phyloP scores from a whole-genome alignment of 2,888 invertebrate species.

The Lasioglossum leucozonium region DNA sequence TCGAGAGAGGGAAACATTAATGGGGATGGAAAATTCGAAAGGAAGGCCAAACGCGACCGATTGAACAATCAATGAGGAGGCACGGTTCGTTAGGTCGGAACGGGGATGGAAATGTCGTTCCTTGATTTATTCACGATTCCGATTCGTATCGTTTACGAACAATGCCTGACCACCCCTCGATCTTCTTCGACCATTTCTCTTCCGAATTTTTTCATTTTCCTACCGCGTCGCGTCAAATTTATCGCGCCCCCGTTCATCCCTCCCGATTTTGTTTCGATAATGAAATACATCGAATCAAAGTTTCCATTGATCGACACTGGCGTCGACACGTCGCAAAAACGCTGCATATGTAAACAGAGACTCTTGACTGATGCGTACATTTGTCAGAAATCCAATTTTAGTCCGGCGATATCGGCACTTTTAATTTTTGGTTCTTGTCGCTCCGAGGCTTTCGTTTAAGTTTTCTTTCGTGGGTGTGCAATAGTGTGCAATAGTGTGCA shows the following conservation, averaged over 20 bases:
- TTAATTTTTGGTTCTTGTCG: background rate
- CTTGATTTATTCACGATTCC: conserved; percentile 36
- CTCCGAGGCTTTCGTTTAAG: background rate
- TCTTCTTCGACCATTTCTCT: background rate
- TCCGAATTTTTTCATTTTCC: background rate
- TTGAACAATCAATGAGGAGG: conserved; percentile 25
- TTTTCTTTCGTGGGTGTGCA: no score
- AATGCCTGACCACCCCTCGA: conserved; percentile 2
- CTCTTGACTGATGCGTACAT: background rate
- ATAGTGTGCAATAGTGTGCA: no score
- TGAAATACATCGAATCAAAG: background rate
- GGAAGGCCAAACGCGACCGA: background rate
- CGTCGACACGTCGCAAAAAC: background rate
- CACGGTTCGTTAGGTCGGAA: conserved; percentile 12
- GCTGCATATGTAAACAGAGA: background rate
- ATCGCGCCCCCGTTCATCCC: background rate
- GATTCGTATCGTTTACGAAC: conserved; percentile 23
- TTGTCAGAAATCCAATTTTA: background rate
- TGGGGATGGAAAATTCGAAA: background rate
- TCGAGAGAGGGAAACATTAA: background rate
- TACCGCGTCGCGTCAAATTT: background rate
- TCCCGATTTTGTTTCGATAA: background rate
- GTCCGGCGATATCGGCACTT: background rate
- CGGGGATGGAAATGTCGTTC: conserved; percentile 41
- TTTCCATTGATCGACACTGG: background rate